Base-by-base conservation (phyloP, 1,140 invertebrate genomes). In the Heliothis subflexa region DNA sequence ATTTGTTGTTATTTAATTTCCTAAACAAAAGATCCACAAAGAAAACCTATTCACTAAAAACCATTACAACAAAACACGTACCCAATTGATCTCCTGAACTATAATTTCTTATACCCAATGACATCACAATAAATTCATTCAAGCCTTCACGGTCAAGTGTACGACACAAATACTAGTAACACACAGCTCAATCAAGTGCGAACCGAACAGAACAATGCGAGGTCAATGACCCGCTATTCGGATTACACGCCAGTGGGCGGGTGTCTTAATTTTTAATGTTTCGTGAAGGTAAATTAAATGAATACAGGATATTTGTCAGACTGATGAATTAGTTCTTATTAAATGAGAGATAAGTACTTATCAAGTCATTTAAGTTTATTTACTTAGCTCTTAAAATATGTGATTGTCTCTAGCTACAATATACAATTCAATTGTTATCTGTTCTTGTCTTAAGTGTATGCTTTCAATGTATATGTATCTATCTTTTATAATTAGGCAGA, bases 191-290 rank as follows among this genome's bases (percentile, higher is more conserved):
- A 64, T 64, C 61, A 64, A 64, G 61, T 64, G 61, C 61, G 61
- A 64, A 45, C 61, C 33, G 33, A 64, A 64, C 40, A 64, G 45
- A 11, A 40, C n/a, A 64, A 49, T 25, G 18, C 21, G 47, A 25
- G 47, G 64, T 68, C 45, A 50, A 12, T 14, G 64, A 68, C 45
- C 64, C 50, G 18, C 13, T 28, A 13, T 40, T 9, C 21, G 3
- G 11, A 14, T 50, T 68, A 66, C 62, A 13, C 16, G 16, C 5
- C 18, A 28, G 64, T 68, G 64, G 64, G 64, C 47, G 64, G 64
- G 21, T 14, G 33, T 11, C 64, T 68, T 68, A 68, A 68, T 68
- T 49, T 68, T 68, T 50, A 68, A 68, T 52, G 64, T 25, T 52
- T 50, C 18, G 18, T 64, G 61, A 64, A 10, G n/a, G 16, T 12